Conservation (phyloP, 2,113 vertebrate genomes). For the Aegithalos caudatus region DNA sequence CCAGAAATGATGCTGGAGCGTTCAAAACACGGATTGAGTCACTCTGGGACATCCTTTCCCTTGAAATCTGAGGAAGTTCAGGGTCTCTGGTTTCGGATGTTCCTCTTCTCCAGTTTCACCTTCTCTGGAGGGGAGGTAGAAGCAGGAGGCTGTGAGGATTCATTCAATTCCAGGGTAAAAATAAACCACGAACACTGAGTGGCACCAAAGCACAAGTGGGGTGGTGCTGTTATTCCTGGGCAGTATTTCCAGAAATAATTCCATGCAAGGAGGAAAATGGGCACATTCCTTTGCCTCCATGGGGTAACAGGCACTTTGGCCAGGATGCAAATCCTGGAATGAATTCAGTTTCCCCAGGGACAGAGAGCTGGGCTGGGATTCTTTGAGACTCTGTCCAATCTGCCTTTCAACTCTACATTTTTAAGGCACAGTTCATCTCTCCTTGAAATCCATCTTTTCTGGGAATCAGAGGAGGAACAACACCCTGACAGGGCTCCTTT, state of each 20-base stretch:
- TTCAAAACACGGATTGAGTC: neutral
- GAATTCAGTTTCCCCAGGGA: neutral
- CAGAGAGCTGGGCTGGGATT: neutral
- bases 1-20: neutral
- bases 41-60: constrained; percentile 35
- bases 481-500: neutral
- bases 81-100: constrained; percentile 1
- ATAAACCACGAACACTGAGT: neutral
- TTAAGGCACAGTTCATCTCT: neutral
- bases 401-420: neutral
- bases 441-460: neutral
- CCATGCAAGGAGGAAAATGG: neutral
- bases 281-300: neutral
- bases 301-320: neutral
- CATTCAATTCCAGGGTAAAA: neutral
- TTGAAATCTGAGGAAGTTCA: constrained; percentile 31
- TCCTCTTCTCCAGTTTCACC: constrained; percentile 36
- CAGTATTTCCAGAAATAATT: neutral
- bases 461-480: neutral
- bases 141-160: neutral
- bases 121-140: neutral
- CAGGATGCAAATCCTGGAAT: neutral
- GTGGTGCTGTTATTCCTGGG: neutral
- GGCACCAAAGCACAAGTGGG: neutral
- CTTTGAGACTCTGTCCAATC: neutral